Evolutionary conservation across 1,140 invertebrate genomes (phyloP), one percentile per base, ranked within the genome.

Genomic region (Frieseomelitta varia): DNA sequence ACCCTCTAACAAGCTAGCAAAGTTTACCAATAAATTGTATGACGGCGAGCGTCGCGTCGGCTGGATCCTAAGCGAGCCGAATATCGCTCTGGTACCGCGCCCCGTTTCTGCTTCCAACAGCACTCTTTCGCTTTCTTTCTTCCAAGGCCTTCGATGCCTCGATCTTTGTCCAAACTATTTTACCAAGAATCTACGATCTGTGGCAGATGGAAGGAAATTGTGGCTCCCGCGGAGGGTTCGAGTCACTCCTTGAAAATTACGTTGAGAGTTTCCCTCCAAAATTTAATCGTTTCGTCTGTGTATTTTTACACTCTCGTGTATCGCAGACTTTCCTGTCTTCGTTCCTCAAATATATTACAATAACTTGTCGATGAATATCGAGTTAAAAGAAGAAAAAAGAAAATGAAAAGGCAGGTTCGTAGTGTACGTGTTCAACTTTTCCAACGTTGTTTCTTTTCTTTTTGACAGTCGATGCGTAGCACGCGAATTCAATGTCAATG

Each of bases 11-110:
- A 93, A 94, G 94, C 93, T 90, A 92, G 91, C 92, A 94, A 94
- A 94, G 94, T 94, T 94, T 94, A 94, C 94, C 93, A 94, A 94
- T 94, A 94, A 94, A 94, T 94, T 94, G 93, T 94, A 93, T 91
- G 93, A 93, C 91, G 92, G 88, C 85, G 86, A 89, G 80, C 86
- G 81, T 82, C 77, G 80, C 86, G 81, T 82, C 77, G 90, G 72
- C 79, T 75, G 53, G 88, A 88, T 92, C 86, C 88, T 75, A 84
- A 8, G 74, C 80, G 88, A 91, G 87, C 90, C 88, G 87, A 92
- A 92, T 92, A 92, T 81, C 90, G 82, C 86, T 47, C 39, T 78
- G 51, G 69, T 85, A 79, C 83, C 80, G 73, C 55, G 72, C 61
- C 39, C 39, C 39, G 74, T 79, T 84, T 68, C 74, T 61, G 58